Evolutionary conservation across 2,113 vertebrate genomes (phyloP), one percentile per base, ranked within the genome.

Genomic region (Ascaphus truei): DNA sequence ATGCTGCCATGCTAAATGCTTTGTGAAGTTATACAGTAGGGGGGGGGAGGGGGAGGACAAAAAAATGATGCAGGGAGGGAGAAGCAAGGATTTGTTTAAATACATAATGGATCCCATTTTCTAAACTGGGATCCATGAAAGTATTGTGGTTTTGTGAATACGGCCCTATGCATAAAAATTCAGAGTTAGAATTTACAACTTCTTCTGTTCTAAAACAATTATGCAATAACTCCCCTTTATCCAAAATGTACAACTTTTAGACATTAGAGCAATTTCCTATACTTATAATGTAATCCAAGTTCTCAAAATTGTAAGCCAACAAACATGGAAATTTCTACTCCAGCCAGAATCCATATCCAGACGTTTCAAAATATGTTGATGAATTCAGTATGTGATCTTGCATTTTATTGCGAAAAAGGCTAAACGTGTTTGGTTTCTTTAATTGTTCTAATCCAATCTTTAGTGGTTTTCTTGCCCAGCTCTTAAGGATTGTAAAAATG

Each of bases 231-330:
- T 66, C 25, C 22, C 31, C 55, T 55, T 55, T 66, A 66, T 66
- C 36, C 63, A 66, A 27, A 66, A 66, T 41, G 37, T 66, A 66
- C 34, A 56, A 66, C 34, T 66, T 66, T 66, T 34, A 66, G 48
- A 48, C 51, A 34, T 66, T 66, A 55, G 63, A 55, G 36, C 63
- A 66, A 66, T 66, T 66, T 66, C 63, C 63, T 53, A 52, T 56
- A 66, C 34, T 66, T 55, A 66, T 55, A 66, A 55, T 66, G 48
- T 66, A 66, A 66, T 66, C 63, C 50, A 66, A 66, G 31, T 41
- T 55, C 25, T 55, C 23, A 43, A 55, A 43, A 55, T 10, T 22
- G 15, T 13, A 39, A 43, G 63, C 63, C 63, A 66, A 66, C 34
- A 66, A 39, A 55, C 26, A 25, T 55, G 63, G 36, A 66, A 55